These are phyloP conservation scores for Ommatoiulus sabulosus DNA, from an alignment of 2,888 invertebrate genomes.

Conservation along the genomic window DNA sequence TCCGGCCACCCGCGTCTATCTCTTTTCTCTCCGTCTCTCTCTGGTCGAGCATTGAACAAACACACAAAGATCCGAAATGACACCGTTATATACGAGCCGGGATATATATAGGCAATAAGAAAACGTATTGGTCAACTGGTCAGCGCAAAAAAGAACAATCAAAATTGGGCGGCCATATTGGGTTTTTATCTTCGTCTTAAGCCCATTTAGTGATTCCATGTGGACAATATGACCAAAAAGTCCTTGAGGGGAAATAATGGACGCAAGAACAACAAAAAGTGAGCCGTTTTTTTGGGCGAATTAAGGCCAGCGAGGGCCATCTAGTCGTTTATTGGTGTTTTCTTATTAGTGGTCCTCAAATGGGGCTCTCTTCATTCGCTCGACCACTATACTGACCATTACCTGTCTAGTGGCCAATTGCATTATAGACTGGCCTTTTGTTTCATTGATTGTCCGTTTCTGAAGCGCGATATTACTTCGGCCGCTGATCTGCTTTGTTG, in stretches of 20 bases:
- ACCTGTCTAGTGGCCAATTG: not conserved
- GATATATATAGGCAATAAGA: not conserved
- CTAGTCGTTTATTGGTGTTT: not conserved
- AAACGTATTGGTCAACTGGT: not conserved
- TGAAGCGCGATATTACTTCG: not conserved
- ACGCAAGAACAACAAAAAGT: conserved; percentile 29
- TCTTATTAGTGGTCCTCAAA: conserved; percentile 13
- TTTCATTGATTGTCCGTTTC: not conserved
- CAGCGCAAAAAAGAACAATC: not conserved
- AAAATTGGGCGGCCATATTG: conserved; percentile 28
- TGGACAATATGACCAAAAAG: conserved; percentile 29
- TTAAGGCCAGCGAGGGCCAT: not conserved
- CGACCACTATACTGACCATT: not conserved
- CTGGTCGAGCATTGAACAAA: not conserved
- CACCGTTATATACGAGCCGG: not conserved
- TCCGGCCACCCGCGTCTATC: not conserved
- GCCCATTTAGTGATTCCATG: conserved; percentile 28
- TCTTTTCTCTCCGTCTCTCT: too few species aligned
- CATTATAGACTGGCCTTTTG: not conserved
- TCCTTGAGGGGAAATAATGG: conserved; percentile 18
- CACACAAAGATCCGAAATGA: not conserved
- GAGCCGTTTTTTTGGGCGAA: not conserved
- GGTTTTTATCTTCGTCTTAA: conserved; percentile 30
- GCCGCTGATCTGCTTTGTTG: not conserved
- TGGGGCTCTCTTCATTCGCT: not conserved